phyloP scores from a whole-genome alignment of 2,888 invertebrate genomes.

The Formica aserva region DNA sequence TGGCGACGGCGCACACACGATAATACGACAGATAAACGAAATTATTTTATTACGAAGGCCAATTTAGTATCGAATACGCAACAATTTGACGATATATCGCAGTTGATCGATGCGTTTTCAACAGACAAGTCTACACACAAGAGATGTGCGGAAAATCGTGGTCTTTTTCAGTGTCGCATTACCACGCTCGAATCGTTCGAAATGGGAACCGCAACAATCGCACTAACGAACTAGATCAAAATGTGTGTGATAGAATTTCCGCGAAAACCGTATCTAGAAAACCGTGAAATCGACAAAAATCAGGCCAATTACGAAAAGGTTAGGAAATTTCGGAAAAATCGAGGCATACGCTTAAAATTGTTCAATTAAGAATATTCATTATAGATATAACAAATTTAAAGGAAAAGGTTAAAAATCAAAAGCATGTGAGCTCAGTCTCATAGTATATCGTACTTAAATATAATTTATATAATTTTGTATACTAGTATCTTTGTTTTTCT shows the following conservation, averaged over 20 bases:
- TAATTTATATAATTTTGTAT: background rate
- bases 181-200: background rate
- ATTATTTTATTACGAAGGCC: conserved; percentile 28
- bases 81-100: conserved; percentile 26
- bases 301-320: background rate
- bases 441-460: too few relatives aligned
- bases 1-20: background rate
- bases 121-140: background rate
- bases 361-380: background rate
- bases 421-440: background rate
- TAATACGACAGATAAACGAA: conserved; percentile 22
- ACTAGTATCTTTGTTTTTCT: background rate
- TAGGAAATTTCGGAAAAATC: background rate
- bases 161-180: background rate
- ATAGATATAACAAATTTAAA: conserved; percentile 1
- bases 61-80: conserved; percentile 25
- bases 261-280: background rate
- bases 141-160: background rate
- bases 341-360: background rate
- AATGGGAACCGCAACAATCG: conserved; percentile 24
- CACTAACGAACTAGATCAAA: conserved; percentile 23
- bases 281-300: conserved; percentile 16
- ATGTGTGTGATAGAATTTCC: background rate
- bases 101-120: conserved; percentile 8
- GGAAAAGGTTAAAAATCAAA: background rate